These are phyloP conservation scores for Drosophila affinis DNA, from an alignment of 2,888 invertebrate genomes.

Conservation along the genomic window DNA sequence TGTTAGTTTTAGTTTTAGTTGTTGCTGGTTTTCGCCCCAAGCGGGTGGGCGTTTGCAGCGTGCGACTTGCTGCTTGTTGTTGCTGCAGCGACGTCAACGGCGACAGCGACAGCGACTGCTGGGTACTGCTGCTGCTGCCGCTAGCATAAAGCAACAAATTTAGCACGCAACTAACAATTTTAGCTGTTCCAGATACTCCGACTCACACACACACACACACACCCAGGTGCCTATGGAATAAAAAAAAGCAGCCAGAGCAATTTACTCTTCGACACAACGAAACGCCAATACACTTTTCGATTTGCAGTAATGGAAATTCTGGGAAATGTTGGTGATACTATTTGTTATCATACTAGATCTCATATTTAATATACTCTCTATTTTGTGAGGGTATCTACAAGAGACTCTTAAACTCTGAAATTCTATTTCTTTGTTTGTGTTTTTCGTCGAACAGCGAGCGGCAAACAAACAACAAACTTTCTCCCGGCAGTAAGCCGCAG, in stretches of 20 bases:
- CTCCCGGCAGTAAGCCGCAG: constrained; percentile 75
- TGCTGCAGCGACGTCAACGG: constrained; percentile 15
- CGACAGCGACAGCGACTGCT: constrained; percentile 2
- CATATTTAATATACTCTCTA: too few species aligned
- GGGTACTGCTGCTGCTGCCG: constrained; percentile 34
- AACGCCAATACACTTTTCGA: constrained; percentile 14
- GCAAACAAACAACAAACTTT: constrained; percentile 64
- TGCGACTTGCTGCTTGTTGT: constrained; percentile 24
- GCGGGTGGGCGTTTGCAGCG: constrained; percentile 47
- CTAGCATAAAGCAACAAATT: constrained; percentile 58
- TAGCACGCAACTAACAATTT: constrained; percentile 79
- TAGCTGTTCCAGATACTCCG: constrained; percentile 74
- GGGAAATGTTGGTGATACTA: neutral
- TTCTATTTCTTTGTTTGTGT: constrained; percentile 27
- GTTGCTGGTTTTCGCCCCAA: constrained; percentile 20
- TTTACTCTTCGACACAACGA: constrained; percentile 18
- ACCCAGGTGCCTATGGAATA: constrained; percentile 42
- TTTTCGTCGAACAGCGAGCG: constrained; percentile 39
- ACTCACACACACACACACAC: constrained; percentile 37
- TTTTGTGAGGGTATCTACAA: neutral
- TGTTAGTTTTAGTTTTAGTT: constrained; percentile 6
- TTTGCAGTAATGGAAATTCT: neutral
- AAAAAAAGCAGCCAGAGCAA: constrained; percentile 19
- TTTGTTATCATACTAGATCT: too few species aligned
- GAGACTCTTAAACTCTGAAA: neutral